Percentiles rank a stretch among this genome's conserved stretches.
phyloP scores from a whole-genome alignment of 2,113 vertebrate species.

The Tyto alba region DNA sequence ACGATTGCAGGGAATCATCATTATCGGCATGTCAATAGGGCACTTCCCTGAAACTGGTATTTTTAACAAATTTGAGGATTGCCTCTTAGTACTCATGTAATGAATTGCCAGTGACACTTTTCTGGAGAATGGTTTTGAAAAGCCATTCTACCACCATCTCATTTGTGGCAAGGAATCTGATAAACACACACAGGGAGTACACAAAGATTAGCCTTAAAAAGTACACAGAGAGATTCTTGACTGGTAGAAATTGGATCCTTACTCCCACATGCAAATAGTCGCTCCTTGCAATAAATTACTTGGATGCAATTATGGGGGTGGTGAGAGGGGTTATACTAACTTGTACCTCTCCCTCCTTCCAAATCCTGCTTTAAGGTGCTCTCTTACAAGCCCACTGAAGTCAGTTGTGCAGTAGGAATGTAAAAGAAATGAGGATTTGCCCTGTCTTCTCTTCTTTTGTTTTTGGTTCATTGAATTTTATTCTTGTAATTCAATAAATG shows the following conservation, averaged over 20 bases:
- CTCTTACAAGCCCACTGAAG: background rate
- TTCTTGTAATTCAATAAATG: constrained; percentile 51
- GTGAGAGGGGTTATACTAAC: background rate
- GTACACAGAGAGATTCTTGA: background rate
- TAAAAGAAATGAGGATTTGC: background rate
- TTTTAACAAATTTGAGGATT: background rate
- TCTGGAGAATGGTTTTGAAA: background rate
- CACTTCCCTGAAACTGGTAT: background rate
- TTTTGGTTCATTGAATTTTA: constrained; percentile 55
- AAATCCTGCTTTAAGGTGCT: background rate
- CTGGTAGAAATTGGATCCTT: background rate
- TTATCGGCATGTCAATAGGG: background rate
- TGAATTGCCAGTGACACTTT: background rate
- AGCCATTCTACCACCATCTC: background rate
- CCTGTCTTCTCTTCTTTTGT: background rate
- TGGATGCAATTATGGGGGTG: background rate
- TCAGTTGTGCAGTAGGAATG: background rate
- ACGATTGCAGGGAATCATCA: background rate
- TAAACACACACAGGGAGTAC: background rate
- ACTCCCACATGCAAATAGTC: background rate
- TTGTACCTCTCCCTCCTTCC: background rate
- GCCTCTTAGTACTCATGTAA: background rate
- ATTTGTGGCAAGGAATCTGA: background rate
- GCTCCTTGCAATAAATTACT: background rate
- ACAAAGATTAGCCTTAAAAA: background rate